phyloP scores from a whole-genome alignment of 1,140 invertebrate species.

The Sinonovacula constricta region DNA sequence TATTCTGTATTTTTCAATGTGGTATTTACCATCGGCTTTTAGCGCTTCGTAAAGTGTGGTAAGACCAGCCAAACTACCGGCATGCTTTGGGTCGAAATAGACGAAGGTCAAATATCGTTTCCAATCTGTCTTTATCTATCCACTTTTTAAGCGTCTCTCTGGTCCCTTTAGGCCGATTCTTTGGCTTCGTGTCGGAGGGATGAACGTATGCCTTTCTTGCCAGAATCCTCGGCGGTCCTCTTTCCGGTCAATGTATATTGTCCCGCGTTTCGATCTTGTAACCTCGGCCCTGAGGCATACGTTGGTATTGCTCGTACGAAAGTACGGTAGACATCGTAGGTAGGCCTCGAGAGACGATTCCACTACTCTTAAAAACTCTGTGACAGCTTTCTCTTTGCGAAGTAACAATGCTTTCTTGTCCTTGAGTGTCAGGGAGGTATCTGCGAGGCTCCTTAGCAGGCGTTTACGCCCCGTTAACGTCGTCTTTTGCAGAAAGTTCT shows the following conservation, averaged over 20 bases:
- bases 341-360: neutral
- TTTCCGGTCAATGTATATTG: too few species aligned
- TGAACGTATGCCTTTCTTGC: too few species aligned
- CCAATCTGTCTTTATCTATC: neutral
- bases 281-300: too few species aligned
- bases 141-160: neutral
- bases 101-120: constrained; percentile 29
- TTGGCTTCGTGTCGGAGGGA: too few species aligned
- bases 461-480: neutral
- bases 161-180: too few species aligned
- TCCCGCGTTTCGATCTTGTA: too few species aligned
- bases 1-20: constrained; percentile 31
- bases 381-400: neutral
- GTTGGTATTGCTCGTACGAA: neutral
- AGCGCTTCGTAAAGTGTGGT: constrained; percentile 27
- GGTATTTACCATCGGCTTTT: constrained; percentile 10
- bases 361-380: neutral
- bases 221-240: neutral
- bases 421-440: neutral
- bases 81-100: constrained; percentile 9
- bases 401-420: neutral
- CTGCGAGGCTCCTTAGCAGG: neutral
- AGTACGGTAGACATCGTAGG: neutral
- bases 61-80: neutral
- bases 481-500: neutral